Percentiles rank a stretch among this genome's conserved stretches.
Evolutionary conservation across 1,140 invertebrate species (phyloP).

Genomic region (Temnothorax longispinosus): DNA sequence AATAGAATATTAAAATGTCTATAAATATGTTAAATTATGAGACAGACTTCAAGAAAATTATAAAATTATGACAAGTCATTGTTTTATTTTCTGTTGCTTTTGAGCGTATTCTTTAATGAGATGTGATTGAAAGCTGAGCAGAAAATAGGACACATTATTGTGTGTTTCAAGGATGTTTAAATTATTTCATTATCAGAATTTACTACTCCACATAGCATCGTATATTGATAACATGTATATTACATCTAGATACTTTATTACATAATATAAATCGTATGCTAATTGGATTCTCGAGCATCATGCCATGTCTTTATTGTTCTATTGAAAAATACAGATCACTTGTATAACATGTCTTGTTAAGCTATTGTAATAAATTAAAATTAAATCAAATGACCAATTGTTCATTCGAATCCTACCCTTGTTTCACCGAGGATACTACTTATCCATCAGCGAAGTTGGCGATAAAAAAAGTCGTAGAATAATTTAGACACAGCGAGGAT

Average conservation of each 20-base stretch:
- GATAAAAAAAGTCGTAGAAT: neutral
- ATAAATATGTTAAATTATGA: neutral
- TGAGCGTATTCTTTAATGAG: neutral
- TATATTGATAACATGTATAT: neutral
- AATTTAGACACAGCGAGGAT: neutral
- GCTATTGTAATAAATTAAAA: neutral
- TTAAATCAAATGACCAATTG: neutral
- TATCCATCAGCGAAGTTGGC: neutral
- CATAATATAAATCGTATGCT: neutral
- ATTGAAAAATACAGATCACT: neutral
- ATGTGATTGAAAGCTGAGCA: neutral
- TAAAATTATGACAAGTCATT: neutral
- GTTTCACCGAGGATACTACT: neutral
- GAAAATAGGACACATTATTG: neutral
- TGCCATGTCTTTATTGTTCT: neutral
- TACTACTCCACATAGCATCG: neutral
- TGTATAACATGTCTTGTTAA: neutral
- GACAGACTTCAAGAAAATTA: neutral
- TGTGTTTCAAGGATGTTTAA: neutral
- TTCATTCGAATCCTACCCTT: neutral
- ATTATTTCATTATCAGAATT: constrained; percentile 19
- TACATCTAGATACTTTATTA: neutral
- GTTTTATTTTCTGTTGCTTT: neutral
- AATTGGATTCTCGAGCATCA: neutral
- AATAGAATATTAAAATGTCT: neutral